phyloP scores from a whole-genome alignment of 2,113 vertebrate genomes.

The Cryptoleucopteryx plumbea region DNA sequence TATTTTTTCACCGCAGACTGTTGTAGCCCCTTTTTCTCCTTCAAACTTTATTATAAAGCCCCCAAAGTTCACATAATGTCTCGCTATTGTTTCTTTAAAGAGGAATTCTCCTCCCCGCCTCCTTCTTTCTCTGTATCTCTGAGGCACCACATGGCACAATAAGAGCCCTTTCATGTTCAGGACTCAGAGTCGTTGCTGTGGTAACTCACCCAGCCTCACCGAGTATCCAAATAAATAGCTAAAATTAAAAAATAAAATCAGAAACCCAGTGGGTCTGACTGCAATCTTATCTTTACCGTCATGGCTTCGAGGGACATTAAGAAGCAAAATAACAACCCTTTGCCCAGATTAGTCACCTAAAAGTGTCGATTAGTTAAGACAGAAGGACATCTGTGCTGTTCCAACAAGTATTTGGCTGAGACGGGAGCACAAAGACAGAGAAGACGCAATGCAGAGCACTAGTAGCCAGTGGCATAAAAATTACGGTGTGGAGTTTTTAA shows the following conservation, averaged over 20 bases:
- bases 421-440: conserved; percentile 16
- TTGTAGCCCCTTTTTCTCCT: neutral
- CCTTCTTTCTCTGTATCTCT: conserved; percentile 50
- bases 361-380: conserved; percentile 1
- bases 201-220: conserved; percentile 50
- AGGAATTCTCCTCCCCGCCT: conserved; percentile 60
- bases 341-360: conserved; percentile 21
- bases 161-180: conserved; percentile 58
- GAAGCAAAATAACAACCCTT: conserved; percentile 54
- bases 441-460: conserved; percentile 34
- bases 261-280: neutral
- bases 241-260: neutral
- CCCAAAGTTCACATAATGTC: conserved; percentile 26
- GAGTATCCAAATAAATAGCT: conserved; percentile 60
- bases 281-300: neutral
- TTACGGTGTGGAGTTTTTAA: neutral
- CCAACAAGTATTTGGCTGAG: conserved; percentile 5
- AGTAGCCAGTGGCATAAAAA: conserved; percentile 8
- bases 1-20: neutral
- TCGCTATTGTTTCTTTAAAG: conserved; percentile 43
- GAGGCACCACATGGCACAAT: conserved; percentile 53
- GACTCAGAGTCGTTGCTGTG: conserved; percentile 68
- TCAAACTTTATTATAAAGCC: conserved; percentile 24
- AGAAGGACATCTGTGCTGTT: conserved; percentile 20
- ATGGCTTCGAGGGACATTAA: conserved; percentile 25